phyloP scores from a whole-genome alignment of 1,140 invertebrate genomes.

The Plectrocnemia conspersa region DNA sequence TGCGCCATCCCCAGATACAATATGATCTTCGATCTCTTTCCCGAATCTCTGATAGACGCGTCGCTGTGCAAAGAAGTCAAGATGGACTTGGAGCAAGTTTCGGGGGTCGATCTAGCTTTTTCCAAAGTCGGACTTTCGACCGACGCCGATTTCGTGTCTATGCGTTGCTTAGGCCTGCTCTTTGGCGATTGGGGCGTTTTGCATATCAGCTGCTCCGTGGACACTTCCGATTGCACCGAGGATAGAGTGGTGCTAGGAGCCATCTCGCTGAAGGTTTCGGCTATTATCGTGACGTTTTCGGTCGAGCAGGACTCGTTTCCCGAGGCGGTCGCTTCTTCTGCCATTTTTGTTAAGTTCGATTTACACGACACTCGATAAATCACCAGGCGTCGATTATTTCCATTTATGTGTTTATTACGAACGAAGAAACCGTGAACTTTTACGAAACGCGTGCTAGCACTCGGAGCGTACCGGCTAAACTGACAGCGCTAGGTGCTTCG shows the following conservation, averaged over 20 bases:
- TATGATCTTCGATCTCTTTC: conserved; percentile 39
- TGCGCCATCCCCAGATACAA: conserved; percentile 53
- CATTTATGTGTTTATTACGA: too few relatives aligned
- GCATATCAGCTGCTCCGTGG: conserved; percentile 54
- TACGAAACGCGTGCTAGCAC: too few relatives aligned
- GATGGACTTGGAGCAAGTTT: conserved; percentile 40
- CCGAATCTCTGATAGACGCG: conserved; percentile 27
- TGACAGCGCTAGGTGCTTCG: too few relatives aligned
- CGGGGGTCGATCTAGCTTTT: conserved; percentile 29
- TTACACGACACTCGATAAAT: too few relatives aligned
- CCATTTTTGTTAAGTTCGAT: too few relatives aligned
- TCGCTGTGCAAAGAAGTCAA: conserved; percentile 41
- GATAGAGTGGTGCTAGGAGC: conserved; percentile 44
- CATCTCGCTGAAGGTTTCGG: conserved; percentile 38
- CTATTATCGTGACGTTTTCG: conserved; percentile 39
- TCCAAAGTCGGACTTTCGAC: conserved; percentile 26
- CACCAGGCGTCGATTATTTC: too few relatives aligned
- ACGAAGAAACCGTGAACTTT: too few relatives aligned
- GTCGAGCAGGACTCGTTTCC: conserved; percentile 30
- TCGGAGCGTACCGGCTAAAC: too few relatives aligned
- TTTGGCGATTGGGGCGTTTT: conserved; percentile 51
- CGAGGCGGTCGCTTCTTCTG: conserved; percentile 33
- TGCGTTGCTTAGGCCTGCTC: conserved; percentile 37
- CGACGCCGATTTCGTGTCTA: conserved; percentile 40
- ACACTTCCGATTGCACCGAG: conserved; percentile 48